Evolutionary conservation across 2,888 invertebrate species (phyloP), one percentile per base, ranked within the genome.

Genomic region (Sesamia inferens): DNA sequence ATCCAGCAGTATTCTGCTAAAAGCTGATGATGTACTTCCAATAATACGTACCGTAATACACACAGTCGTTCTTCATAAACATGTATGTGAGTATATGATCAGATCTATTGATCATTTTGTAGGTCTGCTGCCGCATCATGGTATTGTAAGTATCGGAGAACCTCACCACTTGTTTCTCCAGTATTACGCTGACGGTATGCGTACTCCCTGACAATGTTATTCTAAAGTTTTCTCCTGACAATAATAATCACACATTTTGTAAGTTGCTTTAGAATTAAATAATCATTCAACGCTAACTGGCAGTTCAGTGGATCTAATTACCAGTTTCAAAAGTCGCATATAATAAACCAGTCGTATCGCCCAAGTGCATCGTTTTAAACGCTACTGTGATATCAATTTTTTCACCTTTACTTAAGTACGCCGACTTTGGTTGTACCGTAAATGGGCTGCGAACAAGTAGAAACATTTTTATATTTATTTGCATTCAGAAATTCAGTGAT

Each of bases 131-230:
- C 19, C 96, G 94, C 65, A 96, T 94, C 91, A 97, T 93, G 7
- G 96, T 97, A 71, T 97, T 95, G 84, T 94, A 97, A 0, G 97
- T 97, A 63, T 97, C 96, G 6, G 94, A 92, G 85, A 97, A 97
- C 78, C 94, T 87, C 2, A 97, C 89, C 0, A 92, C 91, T 58
- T 94, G 89, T 72, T 95, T 96, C 71, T 97, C 96, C 19, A 97
- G 85, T 70, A 93, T 90, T 64, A 97, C 90, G 47, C 91, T 93
- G 5, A 96, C 96, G 62, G 94, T 93, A 54, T 95, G 90, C 0
- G 97, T 95, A 7, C 92, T 90, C 19, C 96, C 96, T 61, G 87
- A 87, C 5, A 97, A 72, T 22, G 90, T 88, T 31, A 97, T 94
- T 39, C 86, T 84, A 78, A 97, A 93, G 65, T 91, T 92, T 90